These are phyloP conservation scores for Ammodytes dubius DNA, from an alignment of 2,113 vertebrate species.

Conservation along the genomic window DNA sequence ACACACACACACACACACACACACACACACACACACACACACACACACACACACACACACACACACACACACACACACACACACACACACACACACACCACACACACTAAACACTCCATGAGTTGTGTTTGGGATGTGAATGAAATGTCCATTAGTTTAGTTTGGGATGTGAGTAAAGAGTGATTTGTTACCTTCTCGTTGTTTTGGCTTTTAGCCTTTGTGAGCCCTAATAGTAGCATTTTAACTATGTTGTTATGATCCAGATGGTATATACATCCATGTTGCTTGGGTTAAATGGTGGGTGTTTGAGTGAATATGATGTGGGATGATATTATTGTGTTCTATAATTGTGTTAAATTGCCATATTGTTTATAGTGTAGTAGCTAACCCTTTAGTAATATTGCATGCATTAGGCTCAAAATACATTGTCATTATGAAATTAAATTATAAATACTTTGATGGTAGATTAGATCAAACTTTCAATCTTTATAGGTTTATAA, in stretches of 20 bases:
- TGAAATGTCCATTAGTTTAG: constrained; percentile 17
- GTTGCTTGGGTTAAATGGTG: neutral
- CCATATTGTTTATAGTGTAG: neutral
- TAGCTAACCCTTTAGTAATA: neutral
- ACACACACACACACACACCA: neutral
- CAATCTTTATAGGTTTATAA: neutral
- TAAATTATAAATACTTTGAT: neutral
- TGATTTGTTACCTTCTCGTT: constrained; percentile 27
- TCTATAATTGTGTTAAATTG: neutral
- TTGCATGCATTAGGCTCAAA: neutral
- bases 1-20: neutral
- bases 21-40: neutral
- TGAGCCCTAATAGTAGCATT: constrained; percentile 14
- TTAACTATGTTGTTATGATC: constrained; percentile 24
- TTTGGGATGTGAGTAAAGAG: constrained; percentile 24
- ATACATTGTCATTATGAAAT: neutral
- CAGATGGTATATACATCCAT: neutral
- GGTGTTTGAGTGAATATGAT: neutral
- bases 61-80: neutral
- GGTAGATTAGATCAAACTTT: neutral
- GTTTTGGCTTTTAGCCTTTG: constrained; percentile 13
- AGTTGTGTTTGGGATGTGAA: constrained; percentile 16
- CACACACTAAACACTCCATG: constrained; percentile 1
- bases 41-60: neutral
- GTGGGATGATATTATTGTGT: constrained; percentile 14